Evolutionary conservation across 2,888 invertebrate species (phyloP).

Genomic region (Cenopis cana): DNA sequence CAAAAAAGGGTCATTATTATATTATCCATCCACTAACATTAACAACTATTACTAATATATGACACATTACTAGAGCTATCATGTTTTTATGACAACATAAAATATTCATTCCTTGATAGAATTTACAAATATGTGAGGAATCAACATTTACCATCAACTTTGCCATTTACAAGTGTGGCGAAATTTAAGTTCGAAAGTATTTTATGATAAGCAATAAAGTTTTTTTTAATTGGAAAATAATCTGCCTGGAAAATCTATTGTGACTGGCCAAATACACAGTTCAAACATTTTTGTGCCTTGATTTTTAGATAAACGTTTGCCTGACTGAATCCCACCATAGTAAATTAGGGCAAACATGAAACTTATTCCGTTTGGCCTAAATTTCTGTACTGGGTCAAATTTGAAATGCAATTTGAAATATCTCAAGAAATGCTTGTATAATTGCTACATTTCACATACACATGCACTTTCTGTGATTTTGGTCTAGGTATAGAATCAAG

Average conservation of each 20-base stretch:
- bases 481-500: background rate
- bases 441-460: background rate
- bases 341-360: background rate
- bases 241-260: slow-evolving; percentile 31
- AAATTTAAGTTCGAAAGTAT: too few relatives aligned
- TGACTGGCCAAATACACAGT: slow-evolving; percentile 22
- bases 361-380: too few relatives aligned
- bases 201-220: too few relatives aligned
- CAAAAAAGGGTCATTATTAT: background rate
- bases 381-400: too few relatives aligned
- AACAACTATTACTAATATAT: background rate
- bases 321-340: background rate
- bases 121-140: background rate
- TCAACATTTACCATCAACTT: too few relatives aligned
- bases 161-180: too few relatives aligned
- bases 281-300: slow-evolving; percentile 44
- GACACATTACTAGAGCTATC: background rate
- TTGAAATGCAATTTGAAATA: too few relatives aligned
- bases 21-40: background rate
- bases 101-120: background rate
- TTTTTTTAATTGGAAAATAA: too few relatives aligned
- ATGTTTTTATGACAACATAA: background rate
- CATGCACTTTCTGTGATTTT: background rate
- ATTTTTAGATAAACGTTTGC: slow-evolving; percentile 25
- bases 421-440: background rate